Conservation (phyloP, 2,797 vertebrate genomes). For the Spinus pinus region DNA sequence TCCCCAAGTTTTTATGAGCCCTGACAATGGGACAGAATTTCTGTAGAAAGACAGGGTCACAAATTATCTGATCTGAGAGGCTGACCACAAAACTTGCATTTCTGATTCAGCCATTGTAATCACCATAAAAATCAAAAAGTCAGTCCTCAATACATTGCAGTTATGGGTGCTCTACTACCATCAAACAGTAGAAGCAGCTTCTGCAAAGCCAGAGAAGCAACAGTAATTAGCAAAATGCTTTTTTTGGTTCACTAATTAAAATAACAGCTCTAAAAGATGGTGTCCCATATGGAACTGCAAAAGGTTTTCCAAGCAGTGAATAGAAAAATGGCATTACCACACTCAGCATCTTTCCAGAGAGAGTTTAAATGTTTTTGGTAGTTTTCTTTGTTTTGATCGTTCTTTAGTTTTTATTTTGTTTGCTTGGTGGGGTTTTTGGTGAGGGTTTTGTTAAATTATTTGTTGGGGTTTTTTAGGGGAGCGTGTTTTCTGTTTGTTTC, state of each 20-base stretch:
- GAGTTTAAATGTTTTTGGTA: background rate
- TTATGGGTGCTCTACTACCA: background rate
- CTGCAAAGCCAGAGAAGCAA: conserved; percentile 11
- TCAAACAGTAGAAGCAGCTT: background rate
- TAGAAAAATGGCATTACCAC: conserved; percentile 22
- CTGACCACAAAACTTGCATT: background rate
- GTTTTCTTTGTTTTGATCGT: background rate
- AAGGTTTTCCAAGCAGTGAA: conserved; percentile 48
- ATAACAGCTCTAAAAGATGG: conserved; percentile 57
- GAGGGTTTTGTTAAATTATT: background rate
- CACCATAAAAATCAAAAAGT: background rate
- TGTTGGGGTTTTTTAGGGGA: background rate
- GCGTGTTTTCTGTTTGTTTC: background rate
- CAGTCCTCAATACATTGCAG: background rate
- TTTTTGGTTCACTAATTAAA: conserved; percentile 65
- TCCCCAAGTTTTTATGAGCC: background rate
- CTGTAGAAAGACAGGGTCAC: background rate
- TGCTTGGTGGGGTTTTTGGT: background rate
- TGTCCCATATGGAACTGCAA: conserved; percentile 55
- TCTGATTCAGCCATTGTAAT: background rate
- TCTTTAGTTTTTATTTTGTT: background rate
- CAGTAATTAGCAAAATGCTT: conserved; percentile 43
- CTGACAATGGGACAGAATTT: background rate
- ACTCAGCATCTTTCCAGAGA: background rate
- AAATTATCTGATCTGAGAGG: background rate